phyloP scores from a whole-genome alignment of 2,113 vertebrate species.

The Barnardius zonarius region DNA sequence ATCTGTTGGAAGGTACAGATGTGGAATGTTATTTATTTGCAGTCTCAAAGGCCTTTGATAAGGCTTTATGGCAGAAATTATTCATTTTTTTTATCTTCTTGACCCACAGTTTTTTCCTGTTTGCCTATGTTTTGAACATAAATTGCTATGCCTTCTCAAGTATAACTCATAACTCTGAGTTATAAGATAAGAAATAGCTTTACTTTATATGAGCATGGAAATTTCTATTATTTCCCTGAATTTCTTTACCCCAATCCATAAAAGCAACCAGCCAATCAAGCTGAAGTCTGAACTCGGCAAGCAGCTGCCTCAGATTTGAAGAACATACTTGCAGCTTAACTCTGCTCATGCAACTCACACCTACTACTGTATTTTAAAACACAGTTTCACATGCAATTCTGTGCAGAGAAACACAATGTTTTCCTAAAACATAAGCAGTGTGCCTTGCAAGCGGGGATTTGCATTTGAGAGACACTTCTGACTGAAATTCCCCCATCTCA shows the following conservation, averaged over 20 bases:
- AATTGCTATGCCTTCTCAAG: not conserved
- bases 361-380: not conserved
- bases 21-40: not conserved
- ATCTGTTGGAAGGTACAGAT: constrained; percentile 25
- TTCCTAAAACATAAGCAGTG: not conserved
- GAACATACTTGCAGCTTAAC: not conserved
- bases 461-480: not conserved
- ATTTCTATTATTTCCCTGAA: not conserved
- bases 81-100: not conserved
- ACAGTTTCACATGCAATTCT: not conserved
- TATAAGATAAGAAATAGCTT: not conserved
- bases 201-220: not conserved
- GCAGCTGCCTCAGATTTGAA: not conserved
- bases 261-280: not conserved
- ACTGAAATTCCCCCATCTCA: not conserved
- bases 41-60: constrained; percentile 12
- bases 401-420: not conserved
- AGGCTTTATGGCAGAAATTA: not conserved
- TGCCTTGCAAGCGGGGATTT: rapidly evolving
- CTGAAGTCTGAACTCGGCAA: not conserved
- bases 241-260: not conserved
- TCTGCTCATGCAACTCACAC: not conserved
- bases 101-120: not conserved
- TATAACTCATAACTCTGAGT: not conserved
- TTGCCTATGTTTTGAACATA: not conserved